Base-by-base conservation (phyloP, 2,888 invertebrate species). In the Stenotaenia linearis region DNA sequence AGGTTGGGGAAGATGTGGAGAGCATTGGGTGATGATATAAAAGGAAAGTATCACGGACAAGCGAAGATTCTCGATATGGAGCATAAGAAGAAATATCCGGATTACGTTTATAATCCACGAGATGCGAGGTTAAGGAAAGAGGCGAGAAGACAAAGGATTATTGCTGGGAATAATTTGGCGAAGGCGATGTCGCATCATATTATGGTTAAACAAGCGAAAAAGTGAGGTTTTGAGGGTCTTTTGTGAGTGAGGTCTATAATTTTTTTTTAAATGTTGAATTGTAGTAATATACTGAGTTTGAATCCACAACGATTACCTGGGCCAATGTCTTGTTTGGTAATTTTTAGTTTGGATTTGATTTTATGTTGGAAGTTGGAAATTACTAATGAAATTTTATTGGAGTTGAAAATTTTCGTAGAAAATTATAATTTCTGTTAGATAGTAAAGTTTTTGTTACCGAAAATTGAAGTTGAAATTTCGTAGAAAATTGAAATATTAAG, bases 101-200 rank as follows among this genome's bases (percentile, higher is more conserved):
- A 90, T 86, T 90, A 90, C 85, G 89, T 90, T 80, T 90, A 90
- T 86, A 90, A 90, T 84, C 90, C 90, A 61, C 90, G 90, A 83
- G 90, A 90, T 85, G 90, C 90, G 75, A 86, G 90, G 80, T 86
- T 90, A 84, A 87, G 90, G 80, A 90, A 90, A 74, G 74, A 74
- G 69, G 79, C 79, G 1, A n/a, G 79, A 6, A 1, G 79, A 15
- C 79, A 79, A n/a, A 15, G 79, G 10, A 30, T 35, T 25, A 32
- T 74, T 18, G 74, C 79, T 5, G 79, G 79, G 23, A 69, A 79
- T 32, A 18, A 79, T 23, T 50, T 78, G 25, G 78, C 78, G 15
- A 37, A 50, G 50, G 78, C 78, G 45, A 78, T 78, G 78, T 45
- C 78, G 25, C 78, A 78, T 23, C 78, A 78, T 23, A 40, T 78